These are phyloP conservation scores for Tauraco erythrolophus DNA, from an alignment of 2,113 vertebrate genomes.

Conservation along the genomic window DNA sequence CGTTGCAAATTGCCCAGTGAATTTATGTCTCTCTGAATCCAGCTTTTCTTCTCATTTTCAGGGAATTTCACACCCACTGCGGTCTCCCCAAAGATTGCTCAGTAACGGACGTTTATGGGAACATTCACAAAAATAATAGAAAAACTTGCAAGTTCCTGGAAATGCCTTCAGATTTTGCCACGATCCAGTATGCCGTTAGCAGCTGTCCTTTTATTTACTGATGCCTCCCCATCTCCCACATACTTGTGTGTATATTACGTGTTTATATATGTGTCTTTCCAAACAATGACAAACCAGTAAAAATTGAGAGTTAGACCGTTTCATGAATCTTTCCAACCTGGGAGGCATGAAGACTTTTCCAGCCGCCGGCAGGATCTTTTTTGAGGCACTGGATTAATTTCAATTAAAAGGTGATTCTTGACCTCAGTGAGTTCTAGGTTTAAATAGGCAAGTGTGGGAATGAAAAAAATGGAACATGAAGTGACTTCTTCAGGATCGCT, in stretches of 20 bases:
- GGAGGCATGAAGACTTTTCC: background rate
- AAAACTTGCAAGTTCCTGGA: background rate
- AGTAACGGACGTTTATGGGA: background rate
- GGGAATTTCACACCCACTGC: background rate
- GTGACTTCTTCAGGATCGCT: background rate
- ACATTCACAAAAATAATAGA: background rate
- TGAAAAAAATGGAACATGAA: background rate
- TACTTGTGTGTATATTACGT: background rate
- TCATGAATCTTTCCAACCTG: background rate
- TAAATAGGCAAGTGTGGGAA: conserved; percentile 14
- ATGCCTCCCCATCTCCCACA: background rate
- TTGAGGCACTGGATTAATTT: background rate
- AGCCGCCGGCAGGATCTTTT: background rate
- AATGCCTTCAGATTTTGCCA: background rate
- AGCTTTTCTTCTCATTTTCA: background rate
- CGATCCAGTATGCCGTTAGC: background rate
- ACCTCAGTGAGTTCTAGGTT: background rate
- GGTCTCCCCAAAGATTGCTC: background rate
- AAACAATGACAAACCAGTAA: background rate
- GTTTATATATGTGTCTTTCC: background rate
- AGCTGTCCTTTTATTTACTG: background rate
- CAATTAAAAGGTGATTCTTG: background rate
- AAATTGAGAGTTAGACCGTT: background rate
- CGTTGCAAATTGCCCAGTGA: background rate
- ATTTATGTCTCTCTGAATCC: background rate